phyloP scores from a whole-genome alignment of 2,113 vertebrate genomes.

The Climacteris rufus region DNA sequence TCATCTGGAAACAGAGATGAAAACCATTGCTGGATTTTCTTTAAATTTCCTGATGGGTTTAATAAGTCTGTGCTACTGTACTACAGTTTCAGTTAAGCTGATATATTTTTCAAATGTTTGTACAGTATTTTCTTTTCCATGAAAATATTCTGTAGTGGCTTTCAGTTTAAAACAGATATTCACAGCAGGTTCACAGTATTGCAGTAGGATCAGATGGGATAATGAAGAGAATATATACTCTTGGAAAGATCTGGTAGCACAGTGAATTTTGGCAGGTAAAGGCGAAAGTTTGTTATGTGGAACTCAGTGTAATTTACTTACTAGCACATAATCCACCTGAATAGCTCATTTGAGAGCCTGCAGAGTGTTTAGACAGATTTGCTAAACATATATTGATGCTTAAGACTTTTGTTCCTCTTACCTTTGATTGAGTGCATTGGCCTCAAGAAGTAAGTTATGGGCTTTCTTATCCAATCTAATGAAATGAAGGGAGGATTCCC shows the following conservation, averaged over 20 bases:
- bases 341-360: neutral
- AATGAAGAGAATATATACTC: neutral
- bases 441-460: neutral
- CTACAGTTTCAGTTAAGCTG: neutral
- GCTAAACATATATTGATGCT: neutral
- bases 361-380: neutral
- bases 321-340: neutral
- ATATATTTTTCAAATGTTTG: neutral
- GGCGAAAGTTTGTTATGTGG: neutral
- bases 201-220: neutral
- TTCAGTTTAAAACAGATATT: neutral
- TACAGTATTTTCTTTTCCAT: neutral
- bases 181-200: neutral
- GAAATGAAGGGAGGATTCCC: neutral
- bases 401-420: neutral
- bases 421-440: neutral
- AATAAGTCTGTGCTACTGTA: neutral
- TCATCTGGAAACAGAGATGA: conserved; percentile 9
- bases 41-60: conserved; percentile 2
- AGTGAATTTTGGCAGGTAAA: neutral
- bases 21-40: conserved; percentile 20
- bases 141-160: neutral
- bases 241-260: neutral
- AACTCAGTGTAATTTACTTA: neutral
- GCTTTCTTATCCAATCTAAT: neutral